phyloP scores from a whole-genome alignment of 2,113 vertebrate genomes.

The Nothobranchius furzeri region DNA sequence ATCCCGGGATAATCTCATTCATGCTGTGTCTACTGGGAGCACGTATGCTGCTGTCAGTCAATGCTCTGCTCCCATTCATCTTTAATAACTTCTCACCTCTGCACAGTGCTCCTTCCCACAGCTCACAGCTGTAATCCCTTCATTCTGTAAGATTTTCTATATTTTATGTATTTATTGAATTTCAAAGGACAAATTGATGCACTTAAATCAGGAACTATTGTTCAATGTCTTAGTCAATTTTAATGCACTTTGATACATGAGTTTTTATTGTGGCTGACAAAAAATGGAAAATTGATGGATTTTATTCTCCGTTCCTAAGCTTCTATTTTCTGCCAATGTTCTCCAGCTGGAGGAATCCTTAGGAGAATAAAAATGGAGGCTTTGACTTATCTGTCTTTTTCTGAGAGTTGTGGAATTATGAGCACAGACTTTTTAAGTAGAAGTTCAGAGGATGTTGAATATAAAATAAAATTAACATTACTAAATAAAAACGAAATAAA shows the following conservation, averaged over 20 bases:
- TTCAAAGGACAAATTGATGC: background rate
- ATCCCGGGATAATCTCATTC: slow-evolving; percentile 50
- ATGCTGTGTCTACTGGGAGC: slow-evolving; percentile 42
- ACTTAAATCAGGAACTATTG: background rate
- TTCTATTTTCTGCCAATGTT: no score
- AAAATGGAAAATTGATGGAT: no score
- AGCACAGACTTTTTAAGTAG: no score
- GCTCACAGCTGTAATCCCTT: slow-evolving; percentile 8
- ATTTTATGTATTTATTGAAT: background rate
- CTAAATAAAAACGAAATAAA: no score
- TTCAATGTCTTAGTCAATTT: no score
- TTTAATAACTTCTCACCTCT: slow-evolving; percentile 39
- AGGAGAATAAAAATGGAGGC: no score
- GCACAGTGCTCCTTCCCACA: background rate
- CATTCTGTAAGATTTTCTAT: slow-evolving; percentile 8
- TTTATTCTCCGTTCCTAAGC: no score
- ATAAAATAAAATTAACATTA: no score
- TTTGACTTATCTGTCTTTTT: no score
- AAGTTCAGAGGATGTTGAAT: no score
- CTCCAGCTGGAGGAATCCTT: no score
- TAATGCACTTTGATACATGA: background rate
- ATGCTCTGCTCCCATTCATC: slow-evolving; percentile 19
- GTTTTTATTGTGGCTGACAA: background rate
- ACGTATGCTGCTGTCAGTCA: slow-evolving; percentile 36
- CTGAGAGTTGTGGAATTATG: no score